These are phyloP conservation scores for Dynastes hyllus DNA, from an alignment of 2,888 invertebrate genomes.

Conservation along the genomic window DNA sequence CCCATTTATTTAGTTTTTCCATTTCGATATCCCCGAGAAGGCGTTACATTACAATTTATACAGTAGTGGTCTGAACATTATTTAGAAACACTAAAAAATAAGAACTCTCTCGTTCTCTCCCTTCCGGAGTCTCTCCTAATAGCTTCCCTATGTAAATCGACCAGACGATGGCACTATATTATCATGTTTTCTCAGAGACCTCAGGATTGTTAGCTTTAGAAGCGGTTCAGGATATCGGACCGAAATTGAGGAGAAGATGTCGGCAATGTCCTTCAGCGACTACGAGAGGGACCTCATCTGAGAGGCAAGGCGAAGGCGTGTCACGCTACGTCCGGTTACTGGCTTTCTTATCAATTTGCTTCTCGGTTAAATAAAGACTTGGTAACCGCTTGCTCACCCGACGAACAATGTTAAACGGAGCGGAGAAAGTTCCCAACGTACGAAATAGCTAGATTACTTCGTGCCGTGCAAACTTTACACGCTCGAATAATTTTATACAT, in stretches of 20 bases:
- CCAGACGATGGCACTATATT: background rate
- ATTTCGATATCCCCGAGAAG: no score
- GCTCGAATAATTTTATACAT: constrained; percentile 9
- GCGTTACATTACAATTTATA: no score
- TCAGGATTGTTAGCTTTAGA: background rate
- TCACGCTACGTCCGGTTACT: background rate
- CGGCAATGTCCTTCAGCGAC: background rate
- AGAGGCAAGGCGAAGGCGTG: background rate
- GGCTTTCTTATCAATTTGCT: constrained; percentile 11
- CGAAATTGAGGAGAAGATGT: constrained; percentile 3
- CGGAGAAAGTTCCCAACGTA: background rate
- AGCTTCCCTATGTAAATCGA: background rate
- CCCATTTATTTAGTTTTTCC: no score
- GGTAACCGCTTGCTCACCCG: background rate
- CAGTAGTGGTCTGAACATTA: no score
- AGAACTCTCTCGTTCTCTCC: no score
- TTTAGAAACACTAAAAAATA: no score
- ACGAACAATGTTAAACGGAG: constrained; percentile 2
- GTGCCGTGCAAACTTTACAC: background rate
- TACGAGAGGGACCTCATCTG: no score
- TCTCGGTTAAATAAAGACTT: constrained; percentile 2
- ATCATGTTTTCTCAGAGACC: constrained; percentile 11
- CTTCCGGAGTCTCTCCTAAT: no score
- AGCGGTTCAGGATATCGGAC: constrained; percentile 4
- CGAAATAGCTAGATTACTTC: background rate